phyloP scores from a whole-genome alignment of 1,140 invertebrate genomes.

The Cherax quadricarinatus region DNA sequence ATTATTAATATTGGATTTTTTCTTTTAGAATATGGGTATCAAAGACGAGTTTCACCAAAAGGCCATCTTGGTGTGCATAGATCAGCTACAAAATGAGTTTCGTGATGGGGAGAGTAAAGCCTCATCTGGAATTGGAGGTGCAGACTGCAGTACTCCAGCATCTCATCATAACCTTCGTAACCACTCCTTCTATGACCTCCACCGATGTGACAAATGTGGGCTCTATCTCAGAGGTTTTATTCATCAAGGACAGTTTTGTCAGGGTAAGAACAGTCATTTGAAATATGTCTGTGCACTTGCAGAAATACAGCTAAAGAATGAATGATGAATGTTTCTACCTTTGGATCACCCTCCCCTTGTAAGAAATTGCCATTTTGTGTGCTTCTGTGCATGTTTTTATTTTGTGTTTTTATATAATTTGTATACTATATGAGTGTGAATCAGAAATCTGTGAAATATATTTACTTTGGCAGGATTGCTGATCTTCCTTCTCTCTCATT shows the following conservation, averaged over 20 bases:
- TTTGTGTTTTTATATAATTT: no score
- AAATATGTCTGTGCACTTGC: slow-evolving; percentile 22
- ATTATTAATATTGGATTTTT: slow-evolving; percentile 49
- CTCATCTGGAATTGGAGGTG: slow-evolving; percentile 43
- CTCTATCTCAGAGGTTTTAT: slow-evolving; percentile 85
- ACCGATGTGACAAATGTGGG: slow-evolving; percentile 87
- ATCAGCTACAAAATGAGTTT: slow-evolving; percentile 79
- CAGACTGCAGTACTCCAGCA: slow-evolving; percentile 74
- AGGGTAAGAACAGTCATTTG: slow-evolving; percentile 79
- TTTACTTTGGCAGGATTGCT: no score
- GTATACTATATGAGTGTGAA: no score
- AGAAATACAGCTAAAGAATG: background rate
- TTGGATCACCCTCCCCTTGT: no score
- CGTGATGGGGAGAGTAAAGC: slow-evolving; percentile 60
- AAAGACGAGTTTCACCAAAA: slow-evolving; percentile 87
- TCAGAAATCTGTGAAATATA: no score
- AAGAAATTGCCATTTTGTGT: no score
- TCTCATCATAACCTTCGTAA: slow-evolving; percentile 82
- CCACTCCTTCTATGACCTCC: slow-evolving; percentile 82
- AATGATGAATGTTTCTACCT: no score
- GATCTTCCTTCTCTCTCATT: no score
- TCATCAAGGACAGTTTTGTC: slow-evolving; percentile 86
- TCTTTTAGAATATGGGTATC: slow-evolving; percentile 85
- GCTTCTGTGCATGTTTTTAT: no score
- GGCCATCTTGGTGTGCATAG: slow-evolving; percentile 84